Evolutionary conservation across 1,140 invertebrate species (phyloP).

Genomic region (Bombus difficillimus): DNA sequence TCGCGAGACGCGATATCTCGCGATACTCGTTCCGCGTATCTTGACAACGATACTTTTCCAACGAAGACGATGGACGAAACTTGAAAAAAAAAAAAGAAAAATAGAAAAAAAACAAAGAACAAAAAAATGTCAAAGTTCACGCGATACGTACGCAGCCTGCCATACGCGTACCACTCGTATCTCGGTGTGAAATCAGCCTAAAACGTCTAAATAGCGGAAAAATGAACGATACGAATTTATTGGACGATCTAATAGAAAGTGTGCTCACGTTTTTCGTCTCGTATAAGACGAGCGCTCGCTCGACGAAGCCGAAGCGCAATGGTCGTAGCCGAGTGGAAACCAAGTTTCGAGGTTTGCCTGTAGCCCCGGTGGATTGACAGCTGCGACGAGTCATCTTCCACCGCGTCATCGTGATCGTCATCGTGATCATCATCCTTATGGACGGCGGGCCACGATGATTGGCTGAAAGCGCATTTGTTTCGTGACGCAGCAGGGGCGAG

Average conservation of each 20-base stretch:
- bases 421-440: constrained; percentile 55
- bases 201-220: neutral
- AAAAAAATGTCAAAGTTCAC: too few species aligned
- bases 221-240: too few species aligned
- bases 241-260: neutral
- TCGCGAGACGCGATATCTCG: too few species aligned
- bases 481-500: constrained; percentile 79
- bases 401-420: constrained; percentile 71
- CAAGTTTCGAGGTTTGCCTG: constrained; percentile 55
- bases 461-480: constrained; percentile 78
- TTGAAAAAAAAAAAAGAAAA: too few species aligned
- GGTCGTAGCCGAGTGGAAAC: constrained; percentile 40
- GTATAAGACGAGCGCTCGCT: neutral
- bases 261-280: neutral
- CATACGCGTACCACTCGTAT: too few species aligned
- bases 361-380: constrained; percentile 70
- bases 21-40: too few species aligned
- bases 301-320: neutral
- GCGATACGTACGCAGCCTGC: too few species aligned
- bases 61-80: too few species aligned
- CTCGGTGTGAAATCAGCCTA: too few species aligned
- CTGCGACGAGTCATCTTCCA: constrained; percentile 74
- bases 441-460: constrained; percentile 70
- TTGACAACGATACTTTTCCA: too few species aligned
- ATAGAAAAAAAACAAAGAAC: too few species aligned